phyloP scores from a whole-genome alignment of 2,888 invertebrate species.

The Orgyia antiqua region DNA sequence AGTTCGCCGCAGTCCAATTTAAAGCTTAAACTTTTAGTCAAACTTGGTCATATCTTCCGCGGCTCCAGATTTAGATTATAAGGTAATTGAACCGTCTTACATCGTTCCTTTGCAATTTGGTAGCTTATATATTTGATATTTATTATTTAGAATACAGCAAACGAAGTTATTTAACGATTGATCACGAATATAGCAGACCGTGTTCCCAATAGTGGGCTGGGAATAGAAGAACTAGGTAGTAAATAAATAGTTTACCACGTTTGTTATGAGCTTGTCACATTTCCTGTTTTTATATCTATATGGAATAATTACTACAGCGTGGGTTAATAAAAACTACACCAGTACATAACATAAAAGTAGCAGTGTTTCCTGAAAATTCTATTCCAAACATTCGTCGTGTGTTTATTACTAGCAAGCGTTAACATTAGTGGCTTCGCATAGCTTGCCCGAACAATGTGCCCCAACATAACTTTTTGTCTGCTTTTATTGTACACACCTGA shows the following conservation, averaged over 20 bases:
- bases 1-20: conserved; percentile 51
- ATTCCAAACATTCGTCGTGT: conserved; percentile 45
- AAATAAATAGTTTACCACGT: no score
- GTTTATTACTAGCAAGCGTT: conserved; percentile 53
- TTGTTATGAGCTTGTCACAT: no score
- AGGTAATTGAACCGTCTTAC: conserved; percentile 47
- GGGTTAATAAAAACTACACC: not conserved
- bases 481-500: conserved; percentile 56
- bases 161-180: no score
- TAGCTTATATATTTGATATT: no score
- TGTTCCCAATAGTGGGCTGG: no score
- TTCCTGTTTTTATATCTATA: no score
- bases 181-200: no score
- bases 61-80: conserved; percentile 50
- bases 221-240: no score
- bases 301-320: no score
- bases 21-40: conserved; percentile 61
- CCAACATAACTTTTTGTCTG: conserved; percentile 54
- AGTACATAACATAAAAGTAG: conserved; percentile 9
- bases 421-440: conserved; percentile 49
- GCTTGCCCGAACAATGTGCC: conserved; percentile 39
- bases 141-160: no score
- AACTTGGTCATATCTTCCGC: conserved; percentile 59
- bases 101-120: conserved; percentile 18
- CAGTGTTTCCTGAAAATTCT: conserved; percentile 26